Evolutionary conservation across 2,888 invertebrate genomes (phyloP), one percentile per base, ranked within the genome.

Genomic region (Melipona bicolor): DNA sequence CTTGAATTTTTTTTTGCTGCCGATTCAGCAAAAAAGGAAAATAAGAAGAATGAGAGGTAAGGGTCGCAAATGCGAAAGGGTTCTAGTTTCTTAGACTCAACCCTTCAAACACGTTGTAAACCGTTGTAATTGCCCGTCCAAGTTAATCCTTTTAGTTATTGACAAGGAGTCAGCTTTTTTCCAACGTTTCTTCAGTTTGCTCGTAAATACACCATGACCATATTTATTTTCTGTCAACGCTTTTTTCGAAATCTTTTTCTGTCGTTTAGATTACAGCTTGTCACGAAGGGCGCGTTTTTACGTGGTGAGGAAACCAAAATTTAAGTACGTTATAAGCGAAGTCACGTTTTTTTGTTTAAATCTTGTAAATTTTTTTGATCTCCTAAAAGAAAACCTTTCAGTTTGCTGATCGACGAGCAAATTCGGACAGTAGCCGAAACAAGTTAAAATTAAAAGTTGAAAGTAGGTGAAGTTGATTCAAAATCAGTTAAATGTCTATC

Each of bases 21-120:
- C 43, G 56, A 32, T 43, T 71, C 77, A 79, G 71, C 13, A n/a
- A 59, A n/a, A n/a, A 59, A n/a, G 54, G 59, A 27, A 61, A 77
- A n/a, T 50, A 68, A n/a, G 17, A 50, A 54, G 27, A 50, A 27
- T 19, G n/a, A 75, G 24, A 50, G 52, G 19, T 6, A 50, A 67
- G 27, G 72, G 74, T 72, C 24, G 61, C n/a, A 52, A 68, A 80
- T 73, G 61, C 50, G 64, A 79, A 77, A 83, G 72, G 75, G 70
- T 79, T 76, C 19, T 27, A 36, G 24, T 68, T 59, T 70, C 54
- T 36, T 32, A 75, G 69, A 72, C 61, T 86, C 75, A 91, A 90
- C 90, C 90, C 91, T 91, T 91, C 89, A 71, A 74, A 70, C 80
- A 75, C 88, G 70, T 75, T 82, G 88, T 91, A 91, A 91, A 91